Evolutionary conservation across 2,797 vertebrate species (phyloP).

Genomic region (Champsocephalus gunnari): DNA sequence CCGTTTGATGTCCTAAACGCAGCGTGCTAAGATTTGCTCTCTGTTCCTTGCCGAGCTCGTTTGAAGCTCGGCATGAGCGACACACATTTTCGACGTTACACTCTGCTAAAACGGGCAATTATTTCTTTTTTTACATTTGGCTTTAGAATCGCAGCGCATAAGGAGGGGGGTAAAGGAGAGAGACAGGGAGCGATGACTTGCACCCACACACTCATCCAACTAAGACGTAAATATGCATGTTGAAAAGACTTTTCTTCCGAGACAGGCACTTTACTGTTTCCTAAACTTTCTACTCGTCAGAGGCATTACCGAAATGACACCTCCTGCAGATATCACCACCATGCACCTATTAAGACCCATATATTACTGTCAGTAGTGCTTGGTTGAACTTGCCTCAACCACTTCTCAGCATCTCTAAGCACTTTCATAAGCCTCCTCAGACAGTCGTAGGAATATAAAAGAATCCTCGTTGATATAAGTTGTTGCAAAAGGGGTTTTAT

Average conservation of each 20-base stretch:
- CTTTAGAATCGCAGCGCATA: conserved; percentile 69
- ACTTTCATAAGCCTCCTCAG: conserved; percentile 73
- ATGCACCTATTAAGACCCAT: conserved; percentile 82
- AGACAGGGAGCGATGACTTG: conserved; percentile 73
- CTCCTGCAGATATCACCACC: conserved; percentile 78
- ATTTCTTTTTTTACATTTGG: conserved; percentile 79
- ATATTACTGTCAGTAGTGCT: conserved; percentile 80
- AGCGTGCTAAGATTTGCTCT: conserved; percentile 85
- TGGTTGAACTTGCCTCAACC: conserved; percentile 76
- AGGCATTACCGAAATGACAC: conserved; percentile 78
- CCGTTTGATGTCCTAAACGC: conserved; percentile 87
- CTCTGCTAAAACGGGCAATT: conserved; percentile 86
- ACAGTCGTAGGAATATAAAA: conserved; percentile 72
- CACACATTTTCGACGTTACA: conserved; percentile 84
- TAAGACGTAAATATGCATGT: conserved; percentile 80
- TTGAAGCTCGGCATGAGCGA: conserved; percentile 84
- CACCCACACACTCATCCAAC: conserved; percentile 79
- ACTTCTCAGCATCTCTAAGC: conserved; percentile 69
- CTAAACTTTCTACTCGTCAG: conserved; percentile 77
- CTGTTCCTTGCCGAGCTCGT: conserved; percentile 78
- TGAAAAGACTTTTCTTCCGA: conserved; percentile 76
- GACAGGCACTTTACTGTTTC: conserved; percentile 76
- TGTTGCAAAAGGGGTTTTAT: conserved; percentile 70
- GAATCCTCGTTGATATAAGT: conserved; percentile 63
- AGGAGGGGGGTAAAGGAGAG: conserved; percentile 67